phyloP scores from a whole-genome alignment of 2,797 vertebrate species.

The Chloroceryle inda region DNA sequence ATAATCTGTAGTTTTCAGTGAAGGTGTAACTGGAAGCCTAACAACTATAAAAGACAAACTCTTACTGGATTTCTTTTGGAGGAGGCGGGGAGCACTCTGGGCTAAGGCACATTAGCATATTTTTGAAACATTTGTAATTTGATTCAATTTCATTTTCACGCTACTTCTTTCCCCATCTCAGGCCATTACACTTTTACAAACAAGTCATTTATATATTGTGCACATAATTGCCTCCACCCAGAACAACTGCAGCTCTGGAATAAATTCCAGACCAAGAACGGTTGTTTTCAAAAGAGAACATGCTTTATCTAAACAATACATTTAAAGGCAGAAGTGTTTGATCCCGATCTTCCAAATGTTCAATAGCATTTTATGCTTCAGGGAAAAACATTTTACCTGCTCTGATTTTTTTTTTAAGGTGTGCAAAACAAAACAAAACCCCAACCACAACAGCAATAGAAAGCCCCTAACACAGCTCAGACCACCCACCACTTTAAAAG shows the following conservation, averaged over 20 bases:
- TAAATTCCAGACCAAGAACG: background rate
- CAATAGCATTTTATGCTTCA: background rate
- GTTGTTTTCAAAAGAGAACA: background rate
- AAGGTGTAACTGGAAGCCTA: background rate
- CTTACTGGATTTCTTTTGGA: background rate
- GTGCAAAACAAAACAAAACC: background rate
- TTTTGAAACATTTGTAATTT: background rate
- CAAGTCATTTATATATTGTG: background rate
- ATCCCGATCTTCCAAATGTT: background rate
- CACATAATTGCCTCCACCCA: background rate
- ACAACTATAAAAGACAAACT: background rate
- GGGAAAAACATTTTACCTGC: background rate
- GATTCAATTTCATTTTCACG: background rate
- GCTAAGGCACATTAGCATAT: background rate
- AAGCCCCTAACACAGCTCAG: background rate
- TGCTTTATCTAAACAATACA: background rate
- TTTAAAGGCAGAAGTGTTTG: background rate
- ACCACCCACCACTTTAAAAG: accelerated
- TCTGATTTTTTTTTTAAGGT: background rate
- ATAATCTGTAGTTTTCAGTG: background rate
- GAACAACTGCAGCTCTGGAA: background rate
- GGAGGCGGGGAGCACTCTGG: background rate
- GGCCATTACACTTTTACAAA: background rate
- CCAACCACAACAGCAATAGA: background rate
- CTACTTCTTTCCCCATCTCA: background rate